Conservation (phyloP, 2,113 vertebrate genomes). For the Cisticola juncidis region DNA sequence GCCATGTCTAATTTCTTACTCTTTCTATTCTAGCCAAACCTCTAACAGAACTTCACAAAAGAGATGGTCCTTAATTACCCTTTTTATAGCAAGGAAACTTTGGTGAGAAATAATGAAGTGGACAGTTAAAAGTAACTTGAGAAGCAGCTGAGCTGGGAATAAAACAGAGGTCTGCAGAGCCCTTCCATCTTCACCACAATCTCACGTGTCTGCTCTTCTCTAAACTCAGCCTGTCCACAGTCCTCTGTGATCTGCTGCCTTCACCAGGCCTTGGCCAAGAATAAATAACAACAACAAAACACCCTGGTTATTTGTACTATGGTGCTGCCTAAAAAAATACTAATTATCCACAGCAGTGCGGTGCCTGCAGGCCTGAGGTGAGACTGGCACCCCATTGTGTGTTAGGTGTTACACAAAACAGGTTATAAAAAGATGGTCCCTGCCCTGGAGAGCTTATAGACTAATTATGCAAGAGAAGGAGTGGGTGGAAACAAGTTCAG, state of each 20-base stretch:
- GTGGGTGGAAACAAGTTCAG: slow-evolving; percentile 59
- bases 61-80: neutral
- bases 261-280: neutral
- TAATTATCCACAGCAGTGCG: neutral
- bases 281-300: slow-evolving; percentile 48
- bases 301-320: slow-evolving; percentile 41
- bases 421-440: slow-evolving; percentile 29
- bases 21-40: neutral
- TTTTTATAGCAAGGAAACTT: neutral
- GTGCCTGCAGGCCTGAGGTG: slow-evolving; percentile 44
- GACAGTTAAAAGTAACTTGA: neutral
- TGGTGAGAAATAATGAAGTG: neutral
- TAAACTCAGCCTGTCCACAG: neutral
- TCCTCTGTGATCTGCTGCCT: neutral
- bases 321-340: slow-evolving; percentile 38
- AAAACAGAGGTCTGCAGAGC: neutral
- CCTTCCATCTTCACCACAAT: neutral
- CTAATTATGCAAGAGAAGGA: slow-evolving; percentile 49
- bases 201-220: neutral
- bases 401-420: slow-evolving; percentile 63
- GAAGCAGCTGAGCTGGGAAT: neutral
- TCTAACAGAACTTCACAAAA: neutral
- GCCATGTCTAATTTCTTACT: neutral
- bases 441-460: slow-evolving; percentile 37
- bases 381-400: slow-evolving; percentile 51